A percentile compares a stretch with the other conserved stretches of the same genome.
These are phyloP conservation scores for Phenacoccus solenopsis DNA, from an alignment of 1,140 invertebrate species.

Conservation along the genomic window DNA sequence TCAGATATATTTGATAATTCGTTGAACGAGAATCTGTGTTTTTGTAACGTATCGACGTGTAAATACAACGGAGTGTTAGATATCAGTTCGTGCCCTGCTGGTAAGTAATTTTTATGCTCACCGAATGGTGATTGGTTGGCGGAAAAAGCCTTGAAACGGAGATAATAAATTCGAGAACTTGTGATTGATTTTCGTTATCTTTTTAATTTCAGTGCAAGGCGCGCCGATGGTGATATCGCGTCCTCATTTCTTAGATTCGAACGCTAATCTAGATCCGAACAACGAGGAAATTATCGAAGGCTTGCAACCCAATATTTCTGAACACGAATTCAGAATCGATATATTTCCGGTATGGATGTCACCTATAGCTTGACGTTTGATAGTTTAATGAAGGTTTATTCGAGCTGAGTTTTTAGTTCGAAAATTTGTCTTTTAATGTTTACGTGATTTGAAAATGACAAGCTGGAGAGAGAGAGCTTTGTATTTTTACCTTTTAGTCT, in stretches of 20 bases:
- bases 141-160: too few species aligned
- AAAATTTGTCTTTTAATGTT: not conserved
- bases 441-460: too few species aligned
- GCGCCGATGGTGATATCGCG: conserved; percentile 27
- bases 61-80: conserved; percentile 20
- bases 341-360: conserved; percentile 63
- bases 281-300: conserved; percentile 68
- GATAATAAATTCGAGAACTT: too few species aligned
- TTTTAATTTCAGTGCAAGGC: conserved; percentile 19
- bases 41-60: conserved; percentile 11
- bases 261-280: conserved; percentile 43
- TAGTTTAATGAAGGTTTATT: not conserved
- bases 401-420: not conserved
- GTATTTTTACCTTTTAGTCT: too few species aligned
- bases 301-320: conserved; percentile 57
- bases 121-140: too few species aligned
- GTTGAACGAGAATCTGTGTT: conserved; percentile 13
- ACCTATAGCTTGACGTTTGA: too few species aligned
- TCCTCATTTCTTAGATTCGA: conserved; percentile 26
- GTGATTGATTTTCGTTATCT: not conserved
- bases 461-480: too few species aligned
- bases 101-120: conserved; percentile 19
- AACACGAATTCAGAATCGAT: conserved; percentile 68
- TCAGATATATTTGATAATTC: conserved; percentile 16
- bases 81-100: conserved; percentile 17